Percentiles rank a stretch among this genome's conserved stretches.
phyloP scores from a whole-genome alignment of 2,113 vertebrate species.

The Oreochromis tanganicae region DNA sequence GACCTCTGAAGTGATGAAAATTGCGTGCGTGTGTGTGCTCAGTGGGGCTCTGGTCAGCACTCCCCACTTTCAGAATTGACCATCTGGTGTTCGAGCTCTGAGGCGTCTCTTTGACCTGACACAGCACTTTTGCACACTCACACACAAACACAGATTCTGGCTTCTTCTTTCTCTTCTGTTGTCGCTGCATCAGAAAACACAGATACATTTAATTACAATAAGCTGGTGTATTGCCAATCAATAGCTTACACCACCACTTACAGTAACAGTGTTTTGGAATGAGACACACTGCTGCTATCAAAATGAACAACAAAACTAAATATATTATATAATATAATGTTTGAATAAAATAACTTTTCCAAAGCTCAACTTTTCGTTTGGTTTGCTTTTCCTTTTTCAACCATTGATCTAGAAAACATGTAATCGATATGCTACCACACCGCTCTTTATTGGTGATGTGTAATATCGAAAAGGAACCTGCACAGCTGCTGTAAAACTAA shows the following conservation, averaged over 20 bases:
- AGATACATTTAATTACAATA: not conserved
- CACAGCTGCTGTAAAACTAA: not conserved
- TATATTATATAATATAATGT: not conserved
- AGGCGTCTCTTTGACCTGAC: not conserved
- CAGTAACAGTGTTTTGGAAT: not conserved
- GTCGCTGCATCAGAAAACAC: not conserved
- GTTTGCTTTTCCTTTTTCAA: not conserved
- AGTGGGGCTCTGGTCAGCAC: slow-evolving; percentile 6
- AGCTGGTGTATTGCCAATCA: not conserved
- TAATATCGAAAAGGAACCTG: not conserved
- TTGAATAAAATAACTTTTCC: not conserved
- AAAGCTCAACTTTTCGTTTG: not conserved
- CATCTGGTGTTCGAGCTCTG: slow-evolving; percentile 36
- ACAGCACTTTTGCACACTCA: slow-evolving; percentile 2
- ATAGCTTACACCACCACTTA: not conserved
- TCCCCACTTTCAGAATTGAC: not conserved
- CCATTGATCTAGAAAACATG: not conserved
- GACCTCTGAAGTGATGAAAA: not conserved
- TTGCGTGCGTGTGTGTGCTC: not conserved
- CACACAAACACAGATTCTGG: not conserved
- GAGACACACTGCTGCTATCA: not conserved
- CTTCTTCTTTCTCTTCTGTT: not conserved
- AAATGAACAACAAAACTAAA: not conserved
- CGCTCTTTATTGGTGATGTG: not conserved
- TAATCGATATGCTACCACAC: not conserved